Conservation (phyloP, 2,888 invertebrate species). For the Dugesia japonica region DNA sequence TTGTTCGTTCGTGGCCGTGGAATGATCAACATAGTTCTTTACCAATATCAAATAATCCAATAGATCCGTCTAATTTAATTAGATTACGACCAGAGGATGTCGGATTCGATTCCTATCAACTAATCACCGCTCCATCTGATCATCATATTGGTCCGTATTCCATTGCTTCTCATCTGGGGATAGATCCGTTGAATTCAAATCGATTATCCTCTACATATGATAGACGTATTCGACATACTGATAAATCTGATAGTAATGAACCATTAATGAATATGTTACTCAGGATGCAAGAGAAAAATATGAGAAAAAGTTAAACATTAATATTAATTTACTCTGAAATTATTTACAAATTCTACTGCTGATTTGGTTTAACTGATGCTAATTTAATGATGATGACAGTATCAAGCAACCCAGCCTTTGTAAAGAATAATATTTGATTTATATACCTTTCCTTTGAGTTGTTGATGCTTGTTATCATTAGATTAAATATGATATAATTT, state of each 20-base stretch:
- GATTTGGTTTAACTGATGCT: too few relatives aligned
- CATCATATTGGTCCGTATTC: not conserved
- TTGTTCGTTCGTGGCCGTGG: constrained; percentile 84
- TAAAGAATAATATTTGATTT: not conserved
- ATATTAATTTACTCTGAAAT: not conserved
- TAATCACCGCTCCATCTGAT: not conserved
- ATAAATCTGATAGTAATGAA: constrained; percentile 49
- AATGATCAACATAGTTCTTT: constrained; percentile 37
- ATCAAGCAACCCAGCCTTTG: not conserved
- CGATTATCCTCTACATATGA: not conserved
- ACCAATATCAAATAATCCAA: constrained; percentile 36
- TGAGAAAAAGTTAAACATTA: not conserved
- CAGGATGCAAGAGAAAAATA: constrained; percentile 63
- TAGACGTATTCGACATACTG: not conserved
- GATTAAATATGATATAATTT: not conserved
- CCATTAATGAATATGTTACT: constrained; percentile 78
- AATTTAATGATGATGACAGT: too few relatives aligned
- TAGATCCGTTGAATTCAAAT: not conserved
- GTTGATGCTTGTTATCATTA: not conserved
- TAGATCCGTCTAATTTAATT: constrained; percentile 45
- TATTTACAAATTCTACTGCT: not conserved
- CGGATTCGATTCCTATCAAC: constrained; percentile 58
- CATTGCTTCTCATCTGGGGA: not conserved
- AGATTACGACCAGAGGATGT: constrained; percentile 76
- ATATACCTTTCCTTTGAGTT: not conserved